Evolutionary conservation across 2,888 invertebrate genomes (phyloP).

Genomic region (Drosophila anceps): DNA sequence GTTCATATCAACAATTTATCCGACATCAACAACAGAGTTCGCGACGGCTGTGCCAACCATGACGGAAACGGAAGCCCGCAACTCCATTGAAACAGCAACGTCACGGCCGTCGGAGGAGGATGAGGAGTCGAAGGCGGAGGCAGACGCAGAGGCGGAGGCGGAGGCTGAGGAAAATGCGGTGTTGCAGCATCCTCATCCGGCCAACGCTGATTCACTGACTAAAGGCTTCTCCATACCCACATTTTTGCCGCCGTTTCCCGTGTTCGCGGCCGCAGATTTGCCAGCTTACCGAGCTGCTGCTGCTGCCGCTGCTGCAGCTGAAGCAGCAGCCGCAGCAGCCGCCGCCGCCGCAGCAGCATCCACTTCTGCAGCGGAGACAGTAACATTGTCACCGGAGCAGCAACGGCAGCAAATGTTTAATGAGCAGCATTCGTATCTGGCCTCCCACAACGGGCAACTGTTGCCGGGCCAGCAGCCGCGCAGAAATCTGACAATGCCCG

Average conservation of each 20-base stretch:
- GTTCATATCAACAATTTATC: slow-evolving; percentile 74
- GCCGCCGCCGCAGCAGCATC: slow-evolving; percentile 57
- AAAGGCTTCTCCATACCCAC: slow-evolving; percentile 83
- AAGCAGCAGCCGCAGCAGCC: slow-evolving; percentile 54
- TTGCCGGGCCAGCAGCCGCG: slow-evolving; percentile 51
- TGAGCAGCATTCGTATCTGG: slow-evolving; percentile 81
- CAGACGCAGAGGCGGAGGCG: not conserved
- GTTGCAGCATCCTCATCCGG: slow-evolving; percentile 57
- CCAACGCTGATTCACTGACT: slow-evolving; percentile 78
- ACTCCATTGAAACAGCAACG: slow-evolving; percentile 65
- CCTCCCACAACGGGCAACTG: slow-evolving; percentile 64
- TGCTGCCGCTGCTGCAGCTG: slow-evolving; percentile 62
- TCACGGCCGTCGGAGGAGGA: slow-evolving; percentile 5
- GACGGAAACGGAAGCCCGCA: slow-evolving; percentile 71
- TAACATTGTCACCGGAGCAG: slow-evolving; percentile 72
- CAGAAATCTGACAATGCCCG: slow-evolving; percentile 76
- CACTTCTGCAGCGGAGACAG: slow-evolving; percentile 48
- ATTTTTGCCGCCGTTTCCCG: slow-evolving; percentile 82
- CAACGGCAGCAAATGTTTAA: slow-evolving; percentile 75
- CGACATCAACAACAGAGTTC: slow-evolving; percentile 49
- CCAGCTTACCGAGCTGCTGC: slow-evolving; percentile 76
- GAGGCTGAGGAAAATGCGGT: slow-evolving; percentile 23
- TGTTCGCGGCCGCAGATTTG: slow-evolving; percentile 81
- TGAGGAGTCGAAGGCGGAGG: not conserved
- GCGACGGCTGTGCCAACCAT: slow-evolving; percentile 12